Evolutionary conservation across 2,888 invertebrate genomes (phyloP), one percentile per base, ranked within the genome.

Genomic region (Mythimna albipuncta): DNA sequence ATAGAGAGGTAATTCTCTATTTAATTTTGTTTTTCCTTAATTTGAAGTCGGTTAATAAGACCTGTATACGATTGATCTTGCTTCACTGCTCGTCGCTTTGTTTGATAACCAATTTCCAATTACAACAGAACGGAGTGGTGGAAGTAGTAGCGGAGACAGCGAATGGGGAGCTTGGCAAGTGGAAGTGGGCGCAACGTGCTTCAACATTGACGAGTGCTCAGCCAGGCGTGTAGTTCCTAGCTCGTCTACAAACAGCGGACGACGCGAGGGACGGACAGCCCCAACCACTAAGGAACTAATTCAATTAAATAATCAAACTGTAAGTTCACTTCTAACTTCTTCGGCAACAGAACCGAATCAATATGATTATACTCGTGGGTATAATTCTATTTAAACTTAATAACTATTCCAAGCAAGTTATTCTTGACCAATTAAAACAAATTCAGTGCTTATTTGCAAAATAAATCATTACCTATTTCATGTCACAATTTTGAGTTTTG

Each of bases 291-390:
- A 32, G 32, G 32, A 32, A 21, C 16, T 50, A 32, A 72, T 72
- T 57, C 59, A 38, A 62, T 72, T 47, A 57, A 72, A 62, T 54
- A 73, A 62, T 57, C 47, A 44, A 61, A 38, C 55, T 26, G 72
- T n/a, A 44, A 61, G 54, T 38, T 35, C 19, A 35, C 54, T 44
- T 55, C 35, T 32, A 55, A 47, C 47, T 47, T 19, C 19, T 47
- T 5, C 16, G 72, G 63, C 35, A 62, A 62, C 54, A n/a, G 47
- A 38, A 13, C 10, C 35, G 16, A 59, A 52, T 66, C 75, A 59
- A 65, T 73, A 38, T 32, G 11, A 64, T 19, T 72, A 55, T 32
- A 35, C 47, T 47, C 47, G 44, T 44, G 16, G 11, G 16, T 47
- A 47, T 38, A n/a, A 50, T 47, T 41, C 1, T 32, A 41, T 50